Evolutionary conservation across 2,888 invertebrate genomes (phyloP).

Genomic region (Drosophila niveifrons): DNA sequence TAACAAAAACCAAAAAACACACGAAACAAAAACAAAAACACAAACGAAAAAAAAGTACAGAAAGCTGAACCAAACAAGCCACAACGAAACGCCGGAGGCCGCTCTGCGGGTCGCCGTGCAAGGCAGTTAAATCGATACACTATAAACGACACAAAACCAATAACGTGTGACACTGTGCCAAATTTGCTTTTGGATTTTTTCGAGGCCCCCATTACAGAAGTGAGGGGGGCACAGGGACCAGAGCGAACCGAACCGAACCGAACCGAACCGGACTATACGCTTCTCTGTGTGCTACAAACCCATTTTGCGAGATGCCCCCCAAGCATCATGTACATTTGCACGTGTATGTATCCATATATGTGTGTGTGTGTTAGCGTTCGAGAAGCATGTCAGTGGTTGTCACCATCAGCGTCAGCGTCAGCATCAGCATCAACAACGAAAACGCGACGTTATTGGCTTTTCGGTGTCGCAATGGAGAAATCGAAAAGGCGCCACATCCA

Average conservation of each 20-base stretch:
- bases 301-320: slow-evolving; percentile 33
- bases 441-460: slow-evolving; percentile 73
- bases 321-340: slow-evolving; percentile 29
- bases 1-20: background rate
- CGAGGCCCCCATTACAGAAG: background rate
- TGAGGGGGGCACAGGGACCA: background rate
- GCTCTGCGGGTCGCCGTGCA: slow-evolving; percentile 42
- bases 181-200: slow-evolving; percentile 61
- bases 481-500: slow-evolving; percentile 46
- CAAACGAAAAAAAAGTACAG: slow-evolving; percentile 2
- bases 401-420: slow-evolving; percentile 71
- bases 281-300: slow-evolving; percentile 19
- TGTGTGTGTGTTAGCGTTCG: slow-evolving; percentile 17
- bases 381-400: slow-evolving; percentile 70
- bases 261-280: background rate
- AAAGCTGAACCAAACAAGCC: slow-evolving; percentile 43
- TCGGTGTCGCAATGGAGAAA: slow-evolving; percentile 57
- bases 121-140: slow-evolving; percentile 75
- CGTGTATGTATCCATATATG: slow-evolving; percentile 18
- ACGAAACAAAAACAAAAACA: slow-evolving; percentile 2
- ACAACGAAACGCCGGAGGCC: slow-evolving; percentile 28
- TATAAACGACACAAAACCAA: slow-evolving; percentile 70
- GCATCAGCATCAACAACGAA: slow-evolving; percentile 41
- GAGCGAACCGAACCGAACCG: slow-evolving; percentile 4
- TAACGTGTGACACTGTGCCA: slow-evolving; percentile 69